Conservation (phyloP, 2,113 vertebrate species). For the Felis chaus region DNA sequence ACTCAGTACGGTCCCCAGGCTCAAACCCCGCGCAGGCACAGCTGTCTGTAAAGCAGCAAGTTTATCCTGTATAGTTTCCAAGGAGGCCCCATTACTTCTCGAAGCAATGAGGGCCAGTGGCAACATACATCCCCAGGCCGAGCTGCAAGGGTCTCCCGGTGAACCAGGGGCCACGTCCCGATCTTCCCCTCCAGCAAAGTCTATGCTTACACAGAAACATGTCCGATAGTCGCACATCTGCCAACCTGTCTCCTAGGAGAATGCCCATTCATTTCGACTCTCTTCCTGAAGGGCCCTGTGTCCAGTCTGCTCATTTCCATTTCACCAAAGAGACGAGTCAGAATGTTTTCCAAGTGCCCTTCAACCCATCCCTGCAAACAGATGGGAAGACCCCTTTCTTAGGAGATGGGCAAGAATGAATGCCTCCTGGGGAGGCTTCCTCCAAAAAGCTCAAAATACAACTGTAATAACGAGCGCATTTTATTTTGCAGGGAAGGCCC, state of each 20-base stretch:
- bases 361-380: background rate
- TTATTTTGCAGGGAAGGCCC: background rate
- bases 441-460: background rate
- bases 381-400: background rate
- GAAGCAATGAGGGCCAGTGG: background rate
- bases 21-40: background rate
- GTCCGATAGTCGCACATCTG: fast-evolving
- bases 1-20: background rate
- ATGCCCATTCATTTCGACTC: background rate
- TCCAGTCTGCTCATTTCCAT: background rate
- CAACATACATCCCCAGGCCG: background rate
- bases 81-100: background rate
- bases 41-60: background rate
- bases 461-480: background rate
- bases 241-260: background rate
- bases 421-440: background rate
- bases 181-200: background rate
- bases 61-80: background rate
- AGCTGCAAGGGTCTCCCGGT: background rate
- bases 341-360: background rate
- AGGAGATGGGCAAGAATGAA: background rate
- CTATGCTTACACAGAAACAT: background rate
- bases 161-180: background rate
- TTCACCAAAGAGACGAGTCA: background rate
- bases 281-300: background rate